Percentiles rank a stretch among this genome's conserved stretches.
Conservation (phyloP, 1,140 invertebrate species). For the Temnothorax nylanderi region DNA sequence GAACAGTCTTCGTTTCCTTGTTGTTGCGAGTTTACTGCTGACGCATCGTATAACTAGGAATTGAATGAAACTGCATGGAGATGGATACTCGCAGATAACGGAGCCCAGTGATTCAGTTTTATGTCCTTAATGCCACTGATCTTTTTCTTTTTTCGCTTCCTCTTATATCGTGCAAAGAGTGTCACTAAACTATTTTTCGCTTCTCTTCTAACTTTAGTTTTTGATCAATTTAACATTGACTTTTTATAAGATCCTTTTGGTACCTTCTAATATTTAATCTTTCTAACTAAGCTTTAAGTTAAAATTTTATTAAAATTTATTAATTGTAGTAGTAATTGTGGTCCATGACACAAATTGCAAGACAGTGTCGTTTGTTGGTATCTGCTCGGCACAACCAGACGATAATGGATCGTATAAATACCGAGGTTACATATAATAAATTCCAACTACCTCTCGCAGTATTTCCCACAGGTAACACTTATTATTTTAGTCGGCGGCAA, state of each 20-base stretch:
- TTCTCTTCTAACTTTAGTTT: neutral
- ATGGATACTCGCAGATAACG: constrained; percentile 1
- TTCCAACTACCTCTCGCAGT: constrained; percentile 10
- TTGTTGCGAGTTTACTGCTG: constrained; percentile 49
- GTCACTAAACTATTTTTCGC: neutral
- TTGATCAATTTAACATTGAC: neutral
- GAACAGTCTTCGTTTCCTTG: constrained; percentile 29
- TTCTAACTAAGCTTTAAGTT: neutral
- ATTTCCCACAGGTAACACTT: constrained; percentile 43
- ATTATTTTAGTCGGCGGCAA: constrained; percentile 39
- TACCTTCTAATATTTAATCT: neutral
- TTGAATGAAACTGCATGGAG: constrained; percentile 46
- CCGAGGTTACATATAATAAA: constrained; percentile 33
- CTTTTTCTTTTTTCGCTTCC: neutral
- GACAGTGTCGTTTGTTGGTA: neutral
- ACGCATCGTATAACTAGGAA: constrained; percentile 46
- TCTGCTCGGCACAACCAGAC: neutral
- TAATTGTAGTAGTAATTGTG: neutral
- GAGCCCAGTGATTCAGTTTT: neutral
- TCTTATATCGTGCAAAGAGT: neutral
- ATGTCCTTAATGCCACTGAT: neutral
- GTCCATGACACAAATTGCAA: neutral
- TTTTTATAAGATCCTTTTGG: neutral
- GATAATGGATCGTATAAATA: constrained; percentile 33
- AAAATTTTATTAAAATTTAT: neutral